Evolutionary conservation across 2,888 invertebrate species (phyloP), one percentile per base, ranked within the genome.

Genomic region (Osmoderma eremita): DNA sequence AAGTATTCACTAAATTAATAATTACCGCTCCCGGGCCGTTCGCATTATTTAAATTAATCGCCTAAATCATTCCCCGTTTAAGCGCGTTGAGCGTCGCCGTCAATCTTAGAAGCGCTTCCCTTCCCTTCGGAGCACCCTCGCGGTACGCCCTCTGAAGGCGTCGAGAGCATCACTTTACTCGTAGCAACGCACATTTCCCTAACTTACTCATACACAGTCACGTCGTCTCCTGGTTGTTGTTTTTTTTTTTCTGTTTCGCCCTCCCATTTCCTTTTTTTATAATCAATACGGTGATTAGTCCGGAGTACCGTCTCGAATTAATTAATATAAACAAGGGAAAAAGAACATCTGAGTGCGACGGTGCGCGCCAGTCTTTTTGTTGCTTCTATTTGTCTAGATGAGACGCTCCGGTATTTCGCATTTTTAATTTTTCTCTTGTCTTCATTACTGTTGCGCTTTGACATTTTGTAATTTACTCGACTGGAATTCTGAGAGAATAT

Each of bases 1-100:
- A 61, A 61, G 58, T 45, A 61, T 61, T 61, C 58, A 45, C 45
- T 61, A 61, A 61, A 61, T 61, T 61, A 61, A 61, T 61, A 61
- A 61, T 61, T 61, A 61, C 58, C 45, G 36, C 58, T 45, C 58
- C 30, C 45, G 58, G 18, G 58, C 30, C 30, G 45, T 13, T 13
- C 45, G 24, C 58, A 45, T 61, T 61, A 61, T 61, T 61, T 61
- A 61, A 61, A 61, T 61, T 61, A 61, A 61, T 61, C 58, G 45
- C 58, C 17, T 61, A 61, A 61, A 61, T 61, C 45, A 42, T 61
- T 61, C 45, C 45, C 41, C 56, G 41, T 56, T 56, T 41, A 56
- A 13, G 20, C 22, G 56, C 24, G 20, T 20, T 13, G 24, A 13
- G 18, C 38, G 20, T 54, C 53, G 12, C 41, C 56, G 13, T 12